Evolutionary conservation across 2,797 vertebrate species (phyloP).

Genomic region (Hephaestus fuliginosus): DNA sequence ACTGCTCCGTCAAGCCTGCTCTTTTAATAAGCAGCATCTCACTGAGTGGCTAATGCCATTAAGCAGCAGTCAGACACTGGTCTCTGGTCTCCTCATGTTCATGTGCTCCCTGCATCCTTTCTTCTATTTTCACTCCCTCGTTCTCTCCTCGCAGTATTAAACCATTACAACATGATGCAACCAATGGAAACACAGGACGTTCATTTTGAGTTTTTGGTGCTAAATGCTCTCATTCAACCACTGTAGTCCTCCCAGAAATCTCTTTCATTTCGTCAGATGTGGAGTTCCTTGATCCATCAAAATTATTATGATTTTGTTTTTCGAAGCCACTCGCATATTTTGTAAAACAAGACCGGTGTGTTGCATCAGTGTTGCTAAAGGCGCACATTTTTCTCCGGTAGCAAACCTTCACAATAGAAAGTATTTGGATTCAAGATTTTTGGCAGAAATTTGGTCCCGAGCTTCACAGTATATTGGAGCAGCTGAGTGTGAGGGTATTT

Average conservation of each 20-base stretch:
- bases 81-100: conserved; percentile 31
- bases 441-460: background rate
- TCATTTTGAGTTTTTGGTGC: conserved; percentile 9
- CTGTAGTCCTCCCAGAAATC: background rate
- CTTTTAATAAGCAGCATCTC: conserved; percentile 64
- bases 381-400: background rate
- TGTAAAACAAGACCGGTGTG: background rate
- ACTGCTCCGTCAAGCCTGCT: conserved; percentile 29
- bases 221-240: background rate
- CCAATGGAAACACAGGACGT: conserved; percentile 13
- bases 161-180: conserved; percentile 16
- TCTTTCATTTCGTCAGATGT: background rate
- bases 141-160: background rate
- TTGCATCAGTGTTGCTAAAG: background rate
- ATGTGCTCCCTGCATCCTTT: conserved; percentile 31
- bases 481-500: background rate
- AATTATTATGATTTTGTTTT: background rate
- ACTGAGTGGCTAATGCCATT: conserved; percentile 49
- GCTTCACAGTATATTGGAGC: conserved; percentile 12
- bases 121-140: conserved; percentile 6
- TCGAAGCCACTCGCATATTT: background rate
- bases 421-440: background rate
- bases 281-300: background rate
- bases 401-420: background rate
- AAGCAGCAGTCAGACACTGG: conserved; percentile 39